phyloP scores from a whole-genome alignment of 2,888 invertebrate species.

The Pegoplata infirma region DNA sequence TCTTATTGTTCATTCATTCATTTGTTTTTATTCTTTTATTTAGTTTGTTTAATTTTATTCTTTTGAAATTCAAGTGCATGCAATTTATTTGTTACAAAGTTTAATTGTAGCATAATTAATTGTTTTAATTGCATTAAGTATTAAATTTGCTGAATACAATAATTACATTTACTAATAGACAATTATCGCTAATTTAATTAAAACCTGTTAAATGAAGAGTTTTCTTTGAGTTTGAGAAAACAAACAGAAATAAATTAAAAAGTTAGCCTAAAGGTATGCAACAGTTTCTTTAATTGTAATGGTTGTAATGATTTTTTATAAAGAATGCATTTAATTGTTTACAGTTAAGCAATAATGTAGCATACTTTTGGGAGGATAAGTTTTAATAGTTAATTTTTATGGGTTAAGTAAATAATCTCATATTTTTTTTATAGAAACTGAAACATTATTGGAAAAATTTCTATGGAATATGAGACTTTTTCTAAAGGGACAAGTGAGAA shows the following conservation, averaged over 20 bases:
- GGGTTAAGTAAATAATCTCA: no score
- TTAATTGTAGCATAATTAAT: conserved; percentile 58
- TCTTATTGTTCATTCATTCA: not conserved
- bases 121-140: conserved; percentile 56
- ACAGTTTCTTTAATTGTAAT: no score
- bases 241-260: not conserved
- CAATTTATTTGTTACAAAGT: conserved; percentile 56
- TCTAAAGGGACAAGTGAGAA: no score
- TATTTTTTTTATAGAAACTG: no score
- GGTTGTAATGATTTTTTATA: no score
- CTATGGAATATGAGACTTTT: no score
- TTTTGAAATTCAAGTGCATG: conserved; percentile 38
- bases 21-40: not conserved
- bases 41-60: no score
- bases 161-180: conserved; percentile 45
- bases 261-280: not conserved
- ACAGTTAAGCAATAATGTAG: no score
- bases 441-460: no score
- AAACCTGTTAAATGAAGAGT: not conserved
- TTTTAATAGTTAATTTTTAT: no score
- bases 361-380: no score
- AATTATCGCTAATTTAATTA: conserved; percentile 51
- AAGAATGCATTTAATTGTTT: no score
- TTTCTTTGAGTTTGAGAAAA: not conserved
- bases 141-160: conserved; percentile 32